Conservation (phyloP, 2,888 invertebrate genomes). For the Drosophila nr. perissopoda region DNA sequence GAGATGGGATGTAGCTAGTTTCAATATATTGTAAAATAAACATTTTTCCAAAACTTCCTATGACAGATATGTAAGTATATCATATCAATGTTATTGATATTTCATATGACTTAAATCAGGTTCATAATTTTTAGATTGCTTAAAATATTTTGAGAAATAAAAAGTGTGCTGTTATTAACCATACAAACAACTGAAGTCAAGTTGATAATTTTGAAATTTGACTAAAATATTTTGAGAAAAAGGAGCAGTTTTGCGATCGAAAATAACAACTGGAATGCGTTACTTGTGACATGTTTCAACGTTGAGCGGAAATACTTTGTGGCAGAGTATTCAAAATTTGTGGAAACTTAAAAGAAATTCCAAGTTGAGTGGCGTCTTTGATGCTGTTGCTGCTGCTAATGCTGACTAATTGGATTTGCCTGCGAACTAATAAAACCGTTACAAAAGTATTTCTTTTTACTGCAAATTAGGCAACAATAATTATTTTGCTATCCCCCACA, state of each 20-base stretch:
- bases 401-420: slow-evolving; percentile 76
- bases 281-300: neutral
- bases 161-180: neutral
- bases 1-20: neutral
- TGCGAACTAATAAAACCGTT: slow-evolving; percentile 74
- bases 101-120: neutral
- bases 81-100: neutral
- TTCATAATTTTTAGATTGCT: neutral
- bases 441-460: slow-evolving; percentile 73
- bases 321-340: slow-evolving; percentile 8
- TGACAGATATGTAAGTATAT: neutral
- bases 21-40: neutral
- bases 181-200: too few species aligned
- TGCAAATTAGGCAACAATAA: slow-evolving; percentile 79
- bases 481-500: slow-evolving; percentile 58
- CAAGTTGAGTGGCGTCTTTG: slow-evolving; percentile 53
- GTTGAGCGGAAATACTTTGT: neutral
- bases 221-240: neutral
- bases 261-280: neutral
- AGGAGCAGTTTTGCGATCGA: neutral
- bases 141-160: neutral
- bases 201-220: too few species aligned
- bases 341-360: slow-evolving; percentile 40
- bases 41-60: neutral
- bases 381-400: slow-evolving; percentile 60